phyloP scores from a whole-genome alignment of 2,797 vertebrate species.

The Pangasius macronema region DNA sequence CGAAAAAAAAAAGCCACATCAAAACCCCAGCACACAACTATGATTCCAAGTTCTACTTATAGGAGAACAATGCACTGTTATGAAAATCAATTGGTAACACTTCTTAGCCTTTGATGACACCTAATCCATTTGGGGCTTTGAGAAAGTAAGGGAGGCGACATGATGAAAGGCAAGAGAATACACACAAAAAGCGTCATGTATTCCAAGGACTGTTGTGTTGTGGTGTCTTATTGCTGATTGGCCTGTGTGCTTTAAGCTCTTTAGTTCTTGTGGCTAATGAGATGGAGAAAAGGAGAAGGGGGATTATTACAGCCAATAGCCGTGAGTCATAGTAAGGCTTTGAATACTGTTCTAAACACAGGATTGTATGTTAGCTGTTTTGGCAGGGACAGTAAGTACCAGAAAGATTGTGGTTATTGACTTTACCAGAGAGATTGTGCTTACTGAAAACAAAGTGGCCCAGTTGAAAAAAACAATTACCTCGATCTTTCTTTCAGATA shows the following conservation, averaged over 20 bases:
- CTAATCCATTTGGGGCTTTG: slow-evolving; percentile 79
- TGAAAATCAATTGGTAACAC: slow-evolving; percentile 82
- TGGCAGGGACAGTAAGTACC: slow-evolving; percentile 38
- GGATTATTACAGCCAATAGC: slow-evolving; percentile 74
- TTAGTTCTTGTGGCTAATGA: slow-evolving; percentile 82
- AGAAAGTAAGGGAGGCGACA: slow-evolving; percentile 51
- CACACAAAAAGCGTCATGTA: slow-evolving; percentile 40
- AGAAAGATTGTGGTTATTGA: slow-evolving; percentile 22
- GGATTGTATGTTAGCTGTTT: slow-evolving; percentile 33
- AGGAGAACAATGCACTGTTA: slow-evolving; percentile 72
- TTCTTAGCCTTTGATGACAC: slow-evolving; percentile 79
- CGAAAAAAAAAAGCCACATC: slow-evolving; percentile 47
- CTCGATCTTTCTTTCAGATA: slow-evolving; percentile 8
- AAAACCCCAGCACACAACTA: slow-evolving; percentile 61
- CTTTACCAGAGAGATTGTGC: slow-evolving; percentile 19
- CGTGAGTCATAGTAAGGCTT: slow-evolving; percentile 36
- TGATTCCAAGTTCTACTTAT: slow-evolving; percentile 72
- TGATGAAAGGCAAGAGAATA: slow-evolving; percentile 40
- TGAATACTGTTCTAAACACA: slow-evolving; percentile 29
- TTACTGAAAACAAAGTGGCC: slow-evolving; percentile 17
- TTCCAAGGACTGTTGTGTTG: slow-evolving; percentile 73
- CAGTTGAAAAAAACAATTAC: slow-evolving; percentile 10
- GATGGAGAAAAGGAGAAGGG: slow-evolving; percentile 71
- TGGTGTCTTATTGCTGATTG: slow-evolving; percentile 62
- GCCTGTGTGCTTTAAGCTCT: slow-evolving; percentile 76